phyloP scores from a whole-genome alignment of 2,888 invertebrate species.

The Stegophylla sp. region DNA sequence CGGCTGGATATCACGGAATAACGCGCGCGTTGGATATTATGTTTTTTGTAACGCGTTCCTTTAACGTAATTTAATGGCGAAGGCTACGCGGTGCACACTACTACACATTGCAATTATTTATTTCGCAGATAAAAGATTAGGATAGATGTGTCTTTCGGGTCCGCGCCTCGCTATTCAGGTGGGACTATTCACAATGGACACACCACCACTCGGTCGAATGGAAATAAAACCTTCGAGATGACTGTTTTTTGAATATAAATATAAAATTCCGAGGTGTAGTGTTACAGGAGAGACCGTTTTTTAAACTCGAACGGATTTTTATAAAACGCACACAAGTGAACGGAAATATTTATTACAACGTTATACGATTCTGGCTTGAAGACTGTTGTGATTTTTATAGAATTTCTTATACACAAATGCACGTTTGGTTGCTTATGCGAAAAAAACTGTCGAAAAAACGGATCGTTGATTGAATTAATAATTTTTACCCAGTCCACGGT shows the following conservation, averaged over 20 bases:
- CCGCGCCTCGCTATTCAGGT: neutral
- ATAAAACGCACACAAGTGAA: too few relatives aligned
- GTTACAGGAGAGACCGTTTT: too few relatives aligned
- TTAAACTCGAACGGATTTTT: too few relatives aligned
- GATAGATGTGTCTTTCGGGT: neutral
- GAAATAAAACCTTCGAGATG: slow-evolving; percentile 21
- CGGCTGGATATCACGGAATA: neutral
- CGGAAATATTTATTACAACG: too few relatives aligned
- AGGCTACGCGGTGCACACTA: too few relatives aligned
- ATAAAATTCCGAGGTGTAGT: neutral
- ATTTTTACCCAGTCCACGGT: too few relatives aligned
- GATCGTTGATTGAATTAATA: too few relatives aligned
- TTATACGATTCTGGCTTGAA: too few relatives aligned
- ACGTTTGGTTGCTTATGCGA: too few relatives aligned
- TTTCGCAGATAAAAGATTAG: neutral
- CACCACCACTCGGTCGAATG: slow-evolving; percentile 3
- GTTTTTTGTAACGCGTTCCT: neutral
- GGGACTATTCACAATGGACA: neutral
- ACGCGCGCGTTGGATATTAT: neutral
- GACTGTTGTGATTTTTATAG: too few relatives aligned
- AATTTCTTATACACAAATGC: too few relatives aligned
- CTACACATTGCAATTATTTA: neutral
- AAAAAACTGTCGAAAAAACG: too few relatives aligned
- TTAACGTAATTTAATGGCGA: neutral
- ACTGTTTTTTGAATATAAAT: neutral